Base-by-base conservation (phyloP, 2,888 invertebrate genomes). In the Nymphalis c-album region DNA sequence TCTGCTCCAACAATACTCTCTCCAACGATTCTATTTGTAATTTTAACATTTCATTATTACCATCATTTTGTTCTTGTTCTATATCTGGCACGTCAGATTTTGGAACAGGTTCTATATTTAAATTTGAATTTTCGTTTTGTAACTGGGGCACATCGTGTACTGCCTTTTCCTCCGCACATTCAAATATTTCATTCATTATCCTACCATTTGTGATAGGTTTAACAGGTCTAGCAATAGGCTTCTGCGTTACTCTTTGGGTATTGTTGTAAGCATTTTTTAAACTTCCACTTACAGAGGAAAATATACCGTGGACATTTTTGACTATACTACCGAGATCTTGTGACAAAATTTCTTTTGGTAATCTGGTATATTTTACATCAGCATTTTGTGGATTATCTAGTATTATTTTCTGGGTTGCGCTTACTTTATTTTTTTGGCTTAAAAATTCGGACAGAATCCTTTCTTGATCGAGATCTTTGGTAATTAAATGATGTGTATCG, bases 251-350 rank as follows among this genome's bases (percentile, higher is more conserved):
- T 68, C 86, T 76, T 47, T 90, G 86, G 0, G 85, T 85, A 58
- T 79, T 78, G 58, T 80, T 84, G 70, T 93, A 93, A 2, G 90
- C 92, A 75, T 86, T 87, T 71, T 91, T 92, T 7, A 93, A 75
- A 61, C 89, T 91, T 0, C 92, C 92, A 7, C 92, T 90, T 0
- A 92, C 87, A 0, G 90, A 87, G 0, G 92, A 91, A 70, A 93
- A 92, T 75, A 93, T 89, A 0, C 92, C 92, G 5, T 93, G 93
- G 0, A 92, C 92, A 78, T 92, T 93, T 75, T 92, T 92, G 1
- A 92, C 91, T 1, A 93, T 87, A 69, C 83, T 89, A 0, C 91
- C 91, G 0, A 92, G 75, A 53, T 92, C 92, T 81, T 89, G 91
- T 0, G 88, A 82, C 1, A 91, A 65, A 0, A 91, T 74, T 71